phyloP scores from a whole-genome alignment of 2,888 invertebrate species.

The Drosophila kuntzei region DNA sequence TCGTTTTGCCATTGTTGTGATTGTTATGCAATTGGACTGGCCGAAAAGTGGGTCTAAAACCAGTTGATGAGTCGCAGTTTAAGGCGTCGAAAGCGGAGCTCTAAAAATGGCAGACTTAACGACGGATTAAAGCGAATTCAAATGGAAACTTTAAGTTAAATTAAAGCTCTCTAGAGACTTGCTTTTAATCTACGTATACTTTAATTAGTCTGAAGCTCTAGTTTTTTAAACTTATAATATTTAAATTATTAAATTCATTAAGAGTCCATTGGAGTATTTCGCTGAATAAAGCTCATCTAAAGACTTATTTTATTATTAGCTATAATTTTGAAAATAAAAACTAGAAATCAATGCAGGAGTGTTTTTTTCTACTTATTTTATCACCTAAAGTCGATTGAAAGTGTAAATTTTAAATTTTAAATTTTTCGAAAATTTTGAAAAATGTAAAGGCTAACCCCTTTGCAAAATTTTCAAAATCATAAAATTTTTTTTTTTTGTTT shows the following conservation, averaged over 20 bases:
- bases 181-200: background rate
- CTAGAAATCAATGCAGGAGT: no score
- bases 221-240: background rate
- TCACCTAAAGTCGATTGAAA: no score
- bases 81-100: conserved; percentile 6
- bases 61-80: conserved; percentile 13
- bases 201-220: background rate
- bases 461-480: no score
- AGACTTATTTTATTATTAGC: no score
- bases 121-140: background rate
- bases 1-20: conserved; percentile 33
- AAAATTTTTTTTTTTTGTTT: no score
- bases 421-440: no score
- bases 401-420: no score
- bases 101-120: background rate
- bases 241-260: background rate
- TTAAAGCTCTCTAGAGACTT: background rate
- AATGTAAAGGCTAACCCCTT: no score
- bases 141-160: background rate
- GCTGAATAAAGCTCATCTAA: no score
- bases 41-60: conserved; percentile 23
- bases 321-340: no score
- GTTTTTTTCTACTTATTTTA: no score
- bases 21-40: conserved; percentile 32
- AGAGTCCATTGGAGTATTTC: no score